A percentile compares a stretch with the other conserved stretches of the same genome.
Evolutionary conservation across 2,113 vertebrate species (phyloP).

Genomic region (Muntiacus reevesi): DNA sequence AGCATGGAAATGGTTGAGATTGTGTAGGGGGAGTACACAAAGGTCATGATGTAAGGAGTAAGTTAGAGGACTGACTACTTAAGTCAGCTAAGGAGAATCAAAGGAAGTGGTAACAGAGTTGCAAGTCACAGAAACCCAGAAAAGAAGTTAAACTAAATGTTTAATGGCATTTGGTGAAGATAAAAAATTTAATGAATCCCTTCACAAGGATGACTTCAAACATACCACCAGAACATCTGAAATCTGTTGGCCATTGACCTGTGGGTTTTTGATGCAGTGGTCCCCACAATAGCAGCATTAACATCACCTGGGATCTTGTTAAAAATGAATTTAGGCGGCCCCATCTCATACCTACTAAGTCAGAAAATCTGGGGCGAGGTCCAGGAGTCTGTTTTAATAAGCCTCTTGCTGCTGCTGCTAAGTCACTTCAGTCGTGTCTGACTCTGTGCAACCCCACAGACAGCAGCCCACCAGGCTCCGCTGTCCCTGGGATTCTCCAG

Average conservation of each 20-base stretch:
- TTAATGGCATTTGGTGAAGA: not conserved
- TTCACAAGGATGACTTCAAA: not conserved
- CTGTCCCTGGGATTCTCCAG: too few relatives aligned
- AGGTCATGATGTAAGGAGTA: not conserved
- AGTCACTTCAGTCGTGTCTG: too few relatives aligned
- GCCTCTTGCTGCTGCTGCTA: too few relatives aligned
- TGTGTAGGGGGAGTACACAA: not conserved
- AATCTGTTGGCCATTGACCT: not conserved
- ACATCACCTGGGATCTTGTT: not conserved
- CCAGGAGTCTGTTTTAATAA: not conserved
- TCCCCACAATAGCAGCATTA: not conserved
- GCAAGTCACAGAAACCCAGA: not conserved
- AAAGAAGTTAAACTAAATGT: not conserved
- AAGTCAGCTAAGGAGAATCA: not conserved
- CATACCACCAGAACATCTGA: not conserved
- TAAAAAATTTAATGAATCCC: not conserved
- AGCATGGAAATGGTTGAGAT: not conserved
- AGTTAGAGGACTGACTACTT: not conserved
- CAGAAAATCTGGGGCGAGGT: not conserved
- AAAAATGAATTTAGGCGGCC: not conserved
- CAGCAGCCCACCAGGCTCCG: too few relatives aligned
- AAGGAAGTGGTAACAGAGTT: not conserved
- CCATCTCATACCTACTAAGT: not conserved
- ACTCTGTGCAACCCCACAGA: too few relatives aligned
- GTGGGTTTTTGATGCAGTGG: not conserved